Conservation (phyloP, 2,797 vertebrate species). For the Remorina albescens region DNA sequence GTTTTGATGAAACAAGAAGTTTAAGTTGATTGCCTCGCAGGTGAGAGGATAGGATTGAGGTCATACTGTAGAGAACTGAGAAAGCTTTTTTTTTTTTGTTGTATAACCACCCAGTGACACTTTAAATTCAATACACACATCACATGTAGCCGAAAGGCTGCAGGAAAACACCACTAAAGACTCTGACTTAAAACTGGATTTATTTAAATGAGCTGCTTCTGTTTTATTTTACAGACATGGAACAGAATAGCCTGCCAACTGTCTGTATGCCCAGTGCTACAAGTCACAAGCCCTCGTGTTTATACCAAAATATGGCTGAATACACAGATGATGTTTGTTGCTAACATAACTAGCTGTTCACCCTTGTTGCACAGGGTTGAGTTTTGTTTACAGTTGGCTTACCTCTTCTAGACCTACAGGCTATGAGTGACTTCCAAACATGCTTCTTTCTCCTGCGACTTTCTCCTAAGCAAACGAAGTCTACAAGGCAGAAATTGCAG, state of each 20-base stretch:
- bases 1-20: not conserved
- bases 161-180: too few species aligned
- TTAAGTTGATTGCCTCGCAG: not conserved
- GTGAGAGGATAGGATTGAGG: constrained; percentile 29
- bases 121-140: too few species aligned
- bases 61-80: constrained; percentile 22
- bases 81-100: not conserved
- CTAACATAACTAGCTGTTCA: not conserved
- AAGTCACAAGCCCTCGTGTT: not conserved
- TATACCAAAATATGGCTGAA: not conserved
- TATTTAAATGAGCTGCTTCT: too few species aligned
- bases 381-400: not conserved
- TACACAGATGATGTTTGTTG: not conserved
- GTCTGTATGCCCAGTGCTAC: too few species aligned
- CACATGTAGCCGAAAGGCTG: too few species aligned
- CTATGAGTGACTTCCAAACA: not conserved
- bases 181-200: too few species aligned
- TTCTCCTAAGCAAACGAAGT: too few species aligned
- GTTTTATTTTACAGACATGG: too few species aligned
- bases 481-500: too few species aligned
- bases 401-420: not conserved
- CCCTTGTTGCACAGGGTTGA: not conserved
- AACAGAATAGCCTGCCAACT: too few species aligned
- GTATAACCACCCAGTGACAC: too few species aligned
- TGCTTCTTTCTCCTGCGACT: too few species aligned